Evolutionary conservation across 2,797 vertebrate genomes (phyloP).

Genomic region (Lepidocolaptes lacrymiger): DNA sequence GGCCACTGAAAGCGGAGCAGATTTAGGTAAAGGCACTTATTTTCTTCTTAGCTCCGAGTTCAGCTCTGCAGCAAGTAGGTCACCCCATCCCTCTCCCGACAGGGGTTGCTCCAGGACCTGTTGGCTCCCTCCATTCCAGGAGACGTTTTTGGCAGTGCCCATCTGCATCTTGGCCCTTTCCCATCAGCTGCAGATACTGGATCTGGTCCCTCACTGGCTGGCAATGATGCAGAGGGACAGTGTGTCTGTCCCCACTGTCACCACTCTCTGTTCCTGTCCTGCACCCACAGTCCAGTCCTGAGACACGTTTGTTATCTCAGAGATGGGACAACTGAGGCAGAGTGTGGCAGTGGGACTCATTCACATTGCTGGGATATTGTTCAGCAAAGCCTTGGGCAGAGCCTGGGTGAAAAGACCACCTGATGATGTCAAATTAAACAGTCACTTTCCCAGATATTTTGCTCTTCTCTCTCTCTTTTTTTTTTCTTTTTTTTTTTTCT

Average conservation of each 20-base stretch:
- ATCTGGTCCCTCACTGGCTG: fast-evolving
- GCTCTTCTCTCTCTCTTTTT: neutral
- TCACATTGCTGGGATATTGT: fast-evolving
- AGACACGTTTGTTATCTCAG: neutral
- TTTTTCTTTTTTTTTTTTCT: too few species aligned
- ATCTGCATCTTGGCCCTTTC: neutral
- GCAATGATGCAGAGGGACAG: neutral
- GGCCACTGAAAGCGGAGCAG: neutral
- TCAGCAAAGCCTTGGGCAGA: neutral
- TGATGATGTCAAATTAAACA: neutral
- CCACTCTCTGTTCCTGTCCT: fast-evolving
- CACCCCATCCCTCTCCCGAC: neutral
- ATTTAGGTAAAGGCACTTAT: neutral
- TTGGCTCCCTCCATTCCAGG: neutral
- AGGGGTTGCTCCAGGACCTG: neutral
- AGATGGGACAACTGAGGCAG: neutral
- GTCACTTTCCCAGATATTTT: neutral
- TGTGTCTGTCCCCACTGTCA: fast-evolving
- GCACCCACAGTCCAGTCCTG: neutral
- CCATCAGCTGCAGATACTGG: neutral
- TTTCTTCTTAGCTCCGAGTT: neutral
- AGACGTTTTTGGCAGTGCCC: neutral
- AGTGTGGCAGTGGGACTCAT: fast-evolving
- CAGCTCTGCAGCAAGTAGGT: neutral
- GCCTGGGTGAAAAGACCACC: neutral